A percentile compares a stretch with the other conserved stretches of the same genome.
Evolutionary conservation across 2,888 invertebrate genomes (phyloP).

Genomic region (Spisula solida): DNA sequence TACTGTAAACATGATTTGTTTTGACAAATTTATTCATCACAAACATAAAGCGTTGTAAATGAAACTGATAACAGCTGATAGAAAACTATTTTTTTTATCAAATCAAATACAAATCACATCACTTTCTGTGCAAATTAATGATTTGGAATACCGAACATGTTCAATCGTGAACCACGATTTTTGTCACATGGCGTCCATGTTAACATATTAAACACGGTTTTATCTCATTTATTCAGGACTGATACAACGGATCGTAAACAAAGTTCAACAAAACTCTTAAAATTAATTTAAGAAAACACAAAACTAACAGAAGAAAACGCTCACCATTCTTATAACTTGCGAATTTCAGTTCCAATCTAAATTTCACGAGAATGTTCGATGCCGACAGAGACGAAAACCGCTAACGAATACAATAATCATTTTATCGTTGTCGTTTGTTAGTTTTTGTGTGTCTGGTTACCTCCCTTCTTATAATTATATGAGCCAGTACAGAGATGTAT

Average conservation of each 20-base stretch:
- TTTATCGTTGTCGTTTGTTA: background rate
- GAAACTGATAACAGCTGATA: background rate
- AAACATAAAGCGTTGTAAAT: background rate
- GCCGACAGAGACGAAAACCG: conserved; percentile 1
- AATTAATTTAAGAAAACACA: background rate
- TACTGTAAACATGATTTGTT: conserved; percentile 25
- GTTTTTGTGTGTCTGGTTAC: background rate
- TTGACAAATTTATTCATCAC: background rate
- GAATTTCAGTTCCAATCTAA: background rate
- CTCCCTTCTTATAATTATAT: background rate
- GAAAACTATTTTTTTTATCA: background rate
- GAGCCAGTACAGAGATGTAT: background rate
- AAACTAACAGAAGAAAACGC: background rate
- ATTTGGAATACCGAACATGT: conserved; percentile 27
- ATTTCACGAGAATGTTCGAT: conserved; percentile 37
- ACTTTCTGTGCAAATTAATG: background rate
- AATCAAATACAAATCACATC: background rate
- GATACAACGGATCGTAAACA: background rate
- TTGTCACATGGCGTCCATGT: conserved; percentile 51
- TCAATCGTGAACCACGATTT: conserved; percentile 26
- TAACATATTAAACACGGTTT: background rate
- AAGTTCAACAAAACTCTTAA: background rate
- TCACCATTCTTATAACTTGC: conserved; percentile 18
- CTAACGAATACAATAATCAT: background rate
- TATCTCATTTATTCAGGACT: background rate